Evolutionary conservation across 2,888 invertebrate genomes (phyloP).

Genomic region (Philaethria dido): DNA sequence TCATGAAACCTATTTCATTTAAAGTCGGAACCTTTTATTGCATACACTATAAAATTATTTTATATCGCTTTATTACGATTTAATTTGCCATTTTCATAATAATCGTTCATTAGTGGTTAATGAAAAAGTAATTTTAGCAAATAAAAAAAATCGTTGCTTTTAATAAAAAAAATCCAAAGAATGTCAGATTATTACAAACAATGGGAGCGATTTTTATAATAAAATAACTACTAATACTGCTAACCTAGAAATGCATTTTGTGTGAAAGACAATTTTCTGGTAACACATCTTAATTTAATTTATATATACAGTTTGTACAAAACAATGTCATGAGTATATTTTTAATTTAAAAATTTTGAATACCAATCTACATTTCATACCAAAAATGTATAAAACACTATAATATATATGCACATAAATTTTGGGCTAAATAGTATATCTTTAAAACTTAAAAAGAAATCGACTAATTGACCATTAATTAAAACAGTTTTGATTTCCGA

Average conservation of each 20-base stretch:
- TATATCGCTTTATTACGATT: conserved; percentile 42
- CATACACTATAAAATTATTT: conserved; percentile 39
- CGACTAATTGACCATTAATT: not conserved
- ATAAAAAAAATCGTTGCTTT: not conserved
- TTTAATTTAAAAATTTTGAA: conserved; percentile 7
- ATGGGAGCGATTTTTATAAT: conserved; percentile 14
- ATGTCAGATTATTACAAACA: conserved; percentile 2
- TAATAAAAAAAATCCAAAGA: not conserved
- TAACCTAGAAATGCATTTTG: conserved; percentile 47
- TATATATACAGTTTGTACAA: conserved; percentile 49
- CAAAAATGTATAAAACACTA: conserved; percentile 12
- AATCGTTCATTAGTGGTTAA: conserved; percentile 1
- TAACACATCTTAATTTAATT: conserved; percentile 44
- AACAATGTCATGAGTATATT: conserved; percentile 31
- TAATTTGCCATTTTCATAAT: conserved; percentile 25
- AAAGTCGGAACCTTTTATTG: conserved; percentile 37
- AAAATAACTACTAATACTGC: conserved; percentile 43
- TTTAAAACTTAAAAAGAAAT: not conserved
- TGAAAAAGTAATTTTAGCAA: not conserved
- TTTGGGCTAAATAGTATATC: not conserved
- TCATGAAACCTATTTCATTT: conserved; percentile 44
- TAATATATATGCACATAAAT: conserved; percentile 12
- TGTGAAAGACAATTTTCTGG: conserved; percentile 47
- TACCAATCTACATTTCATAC: conserved; percentile 2
- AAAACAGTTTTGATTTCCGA: not conserved